phyloP scores from a whole-genome alignment of 2,888 invertebrate species.

The Phyto melanocephala region DNA sequence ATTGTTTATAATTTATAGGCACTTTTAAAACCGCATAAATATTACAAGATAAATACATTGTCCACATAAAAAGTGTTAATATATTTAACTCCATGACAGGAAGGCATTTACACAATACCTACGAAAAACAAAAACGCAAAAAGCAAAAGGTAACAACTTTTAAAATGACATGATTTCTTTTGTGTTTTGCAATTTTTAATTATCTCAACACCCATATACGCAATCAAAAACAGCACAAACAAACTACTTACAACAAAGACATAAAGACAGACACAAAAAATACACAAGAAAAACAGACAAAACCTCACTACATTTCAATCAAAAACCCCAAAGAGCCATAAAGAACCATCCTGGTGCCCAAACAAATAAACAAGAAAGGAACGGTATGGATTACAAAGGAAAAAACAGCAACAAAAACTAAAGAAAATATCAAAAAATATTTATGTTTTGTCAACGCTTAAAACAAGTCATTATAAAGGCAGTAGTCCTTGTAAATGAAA shows the following conservation, averaged over 20 bases:
- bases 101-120: background rate
- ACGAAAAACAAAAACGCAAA: background rate
- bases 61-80: slow-evolving; percentile 39
- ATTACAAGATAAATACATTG: slow-evolving; percentile 35
- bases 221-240: slow-evolving; percentile 1
- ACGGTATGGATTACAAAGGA: slow-evolving; percentile 61
- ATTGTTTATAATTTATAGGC: slow-evolving; percentile 4
- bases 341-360: too few relatives aligned
- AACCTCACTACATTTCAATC: slow-evolving; percentile 57
- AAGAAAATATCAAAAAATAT: slow-evolving; percentile 52
- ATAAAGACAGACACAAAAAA: background rate
- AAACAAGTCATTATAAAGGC: slow-evolving; percentile 65
- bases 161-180: slow-evolving; percentile 59
- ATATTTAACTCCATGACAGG: slow-evolving; percentile 37
- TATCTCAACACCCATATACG: slow-evolving; percentile 58
- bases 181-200: slow-evolving; percentile 59
- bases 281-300: background rate
- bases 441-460: slow-evolving; percentile 64
- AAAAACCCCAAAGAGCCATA: slow-evolving; percentile 42
- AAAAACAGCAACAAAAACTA: background rate
- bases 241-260: slow-evolving; percentile 19
- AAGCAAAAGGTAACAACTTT: slow-evolving; percentile 27
- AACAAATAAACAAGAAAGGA: background rate
- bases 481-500: slow-evolving; percentile 63
- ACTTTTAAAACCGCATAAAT: slow-evolving; percentile 33